These are phyloP conservation scores for Plestiodon gilberti DNA, from an alignment of 2,113 vertebrate species.

Conservation along the genomic window DNA sequence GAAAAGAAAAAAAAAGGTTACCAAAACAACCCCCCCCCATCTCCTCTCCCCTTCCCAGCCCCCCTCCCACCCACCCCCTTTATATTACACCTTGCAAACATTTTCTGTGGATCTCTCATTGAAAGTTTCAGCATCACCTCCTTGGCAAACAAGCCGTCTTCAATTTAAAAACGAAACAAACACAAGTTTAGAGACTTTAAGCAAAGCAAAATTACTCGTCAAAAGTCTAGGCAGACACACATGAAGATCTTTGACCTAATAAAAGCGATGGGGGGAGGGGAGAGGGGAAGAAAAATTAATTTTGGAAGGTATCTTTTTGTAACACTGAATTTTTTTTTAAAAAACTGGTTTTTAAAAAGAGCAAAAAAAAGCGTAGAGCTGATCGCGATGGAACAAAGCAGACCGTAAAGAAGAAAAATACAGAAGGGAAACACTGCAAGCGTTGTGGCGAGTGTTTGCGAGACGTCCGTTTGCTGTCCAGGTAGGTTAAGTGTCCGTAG, in stretches of 20 bases:
- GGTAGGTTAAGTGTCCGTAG: neutral
- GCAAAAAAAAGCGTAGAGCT: conserved; percentile 48
- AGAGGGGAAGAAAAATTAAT: conserved; percentile 7
- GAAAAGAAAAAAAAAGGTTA: neutral
- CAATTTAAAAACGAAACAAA: conserved; percentile 30
- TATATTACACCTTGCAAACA: conserved; percentile 21
- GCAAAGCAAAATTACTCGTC: conserved; percentile 54
- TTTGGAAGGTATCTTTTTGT: conserved; percentile 55
- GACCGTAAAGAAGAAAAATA: conserved; percentile 20
- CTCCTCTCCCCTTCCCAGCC: no score
- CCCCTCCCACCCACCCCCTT: conserved; percentile 1
- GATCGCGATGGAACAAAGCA: conserved; percentile 60
- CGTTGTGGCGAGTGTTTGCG: neutral
- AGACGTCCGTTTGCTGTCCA: conserved; percentile 29
- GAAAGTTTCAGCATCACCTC: conserved; percentile 42
- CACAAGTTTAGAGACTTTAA: conserved; percentile 63
- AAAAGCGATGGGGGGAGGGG: conserved; percentile 36
- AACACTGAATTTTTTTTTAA: conserved; percentile 68
- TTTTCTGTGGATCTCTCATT: conserved; percentile 40
- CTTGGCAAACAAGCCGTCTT: conserved; percentile 15
- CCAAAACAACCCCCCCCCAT: neutral
- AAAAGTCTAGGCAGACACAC: conserved; percentile 57
- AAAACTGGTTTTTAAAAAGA: conserved; percentile 38
- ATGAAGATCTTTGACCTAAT: conserved; percentile 67
- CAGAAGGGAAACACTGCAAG: conserved; percentile 45